These are phyloP conservation scores for Mesoclemmys tuberculata DNA, from an alignment of 2,113 vertebrate genomes.

Conservation along the genomic window DNA sequence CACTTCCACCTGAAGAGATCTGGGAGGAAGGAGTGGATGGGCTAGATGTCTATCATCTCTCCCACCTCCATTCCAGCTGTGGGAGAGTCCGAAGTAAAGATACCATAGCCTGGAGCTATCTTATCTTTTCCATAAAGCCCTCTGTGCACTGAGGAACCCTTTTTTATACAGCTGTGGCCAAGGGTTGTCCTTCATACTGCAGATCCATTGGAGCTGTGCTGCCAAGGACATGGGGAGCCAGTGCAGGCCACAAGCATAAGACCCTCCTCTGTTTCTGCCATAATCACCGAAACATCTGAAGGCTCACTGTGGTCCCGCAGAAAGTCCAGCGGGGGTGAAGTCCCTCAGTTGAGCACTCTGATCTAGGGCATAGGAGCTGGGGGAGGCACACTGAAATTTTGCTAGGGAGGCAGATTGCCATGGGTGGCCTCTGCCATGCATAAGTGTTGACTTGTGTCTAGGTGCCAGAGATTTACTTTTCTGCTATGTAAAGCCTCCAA, in stretches of 20 bases:
- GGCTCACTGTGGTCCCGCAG: too few species aligned
- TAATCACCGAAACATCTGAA: too few species aligned
- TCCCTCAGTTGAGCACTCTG: too few species aligned
- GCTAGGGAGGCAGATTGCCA: too few species aligned
- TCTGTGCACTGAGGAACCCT: background rate
- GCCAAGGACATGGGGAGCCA: background rate
- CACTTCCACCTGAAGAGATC: fast-evolving
- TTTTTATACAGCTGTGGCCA: background rate
- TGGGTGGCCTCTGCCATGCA: too few species aligned
- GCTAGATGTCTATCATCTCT: background rate
- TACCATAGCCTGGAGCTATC: background rate
- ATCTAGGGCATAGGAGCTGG: too few species aligned
- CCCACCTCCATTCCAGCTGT: background rate
- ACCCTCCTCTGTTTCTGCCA: background rate
- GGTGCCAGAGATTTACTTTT: too few species aligned
- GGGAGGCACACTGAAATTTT: too few species aligned
- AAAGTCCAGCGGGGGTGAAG: too few species aligned
- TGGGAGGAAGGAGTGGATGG: background rate
- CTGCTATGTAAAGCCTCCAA: too few species aligned
- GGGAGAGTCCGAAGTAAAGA: background rate
- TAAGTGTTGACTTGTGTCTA: too few species aligned
- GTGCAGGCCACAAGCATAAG: background rate
- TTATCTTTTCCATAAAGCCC: background rate
- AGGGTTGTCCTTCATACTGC: background rate
- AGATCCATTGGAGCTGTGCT: background rate